These are phyloP conservation scores for Troides aeacus DNA, from an alignment of 2,888 invertebrate species.

Conservation along the genomic window DNA sequence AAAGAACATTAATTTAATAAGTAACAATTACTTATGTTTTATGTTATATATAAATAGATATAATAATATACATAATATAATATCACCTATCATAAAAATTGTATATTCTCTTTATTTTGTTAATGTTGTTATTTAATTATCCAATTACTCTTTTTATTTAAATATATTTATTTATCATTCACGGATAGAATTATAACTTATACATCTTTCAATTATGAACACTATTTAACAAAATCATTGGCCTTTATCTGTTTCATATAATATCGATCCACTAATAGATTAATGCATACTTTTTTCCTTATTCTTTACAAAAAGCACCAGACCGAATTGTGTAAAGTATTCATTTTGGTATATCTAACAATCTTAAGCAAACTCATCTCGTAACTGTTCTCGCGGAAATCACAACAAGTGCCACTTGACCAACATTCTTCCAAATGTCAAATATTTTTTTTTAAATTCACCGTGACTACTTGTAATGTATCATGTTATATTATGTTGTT, in stretches of 20 bases:
- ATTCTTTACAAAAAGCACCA: constrained; percentile 5
- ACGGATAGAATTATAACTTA: too few relatives aligned
- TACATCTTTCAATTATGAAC: too few relatives aligned
- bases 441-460: constrained; percentile 29
- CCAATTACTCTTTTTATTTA: too few relatives aligned
- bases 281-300: constrained; percentile 11
- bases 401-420: constrained; percentile 45
- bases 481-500: not conserved
- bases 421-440: constrained; percentile 40
- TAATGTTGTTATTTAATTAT: too few relatives aligned
- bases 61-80: too few relatives aligned
- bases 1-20: too few relatives aligned
- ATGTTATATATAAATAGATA: too few relatives aligned
- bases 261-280: constrained; percentile 5
- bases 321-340: constrained; percentile 19
- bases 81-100: too few relatives aligned
- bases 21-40: too few relatives aligned
- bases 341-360: constrained; percentile 20
- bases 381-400: constrained; percentile 39
- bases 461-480: constrained; percentile 12
- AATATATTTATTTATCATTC: too few relatives aligned
- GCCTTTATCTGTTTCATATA: not conserved
- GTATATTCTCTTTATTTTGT: too few relatives aligned
- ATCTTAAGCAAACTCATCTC: constrained; percentile 24
- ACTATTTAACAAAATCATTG: not conserved